Base-by-base conservation (phyloP, 2,888 invertebrate species). In the Meghimatium bilineatum region DNA sequence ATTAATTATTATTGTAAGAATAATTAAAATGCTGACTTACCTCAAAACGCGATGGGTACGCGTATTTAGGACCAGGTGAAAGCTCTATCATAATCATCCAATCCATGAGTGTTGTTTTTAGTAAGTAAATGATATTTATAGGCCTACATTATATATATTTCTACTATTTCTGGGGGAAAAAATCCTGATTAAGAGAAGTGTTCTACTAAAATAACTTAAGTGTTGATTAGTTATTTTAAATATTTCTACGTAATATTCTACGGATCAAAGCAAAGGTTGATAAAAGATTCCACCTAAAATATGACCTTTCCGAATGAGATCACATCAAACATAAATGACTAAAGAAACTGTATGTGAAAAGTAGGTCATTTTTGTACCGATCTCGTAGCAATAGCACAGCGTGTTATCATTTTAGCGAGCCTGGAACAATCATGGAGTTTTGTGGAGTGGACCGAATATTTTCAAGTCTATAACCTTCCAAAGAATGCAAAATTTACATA, bases 401-500 rank as follows among this genome's bases (percentile, higher is more conserved):
- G 71, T 71, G 71, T 71, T 71, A 44, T 23, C 38, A 44, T 23
- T 34, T 44, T n/a, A 71, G 38, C 71, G 14, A 71, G 38, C 71
- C 71, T 60, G 32, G 81, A 81, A 81, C 81, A 81, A 81, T 74
- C 81, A 81, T 81, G 81, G 44, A 44, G 44, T 44, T n/a, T n/a
- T n/a, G 12, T 44, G 44, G 81, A 81, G 81, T 74, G 81, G 74
- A 81, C 81, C 34, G 63, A 67, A 49, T 38, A 38, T 49, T 32
- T 79, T 49, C 44, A 52, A 23, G 14, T 79, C 44, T 12, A 44
- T 34, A 67, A 29, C 67, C 52, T 67, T 49, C 38, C 14, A 66
- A 20, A 14, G n/a, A 12, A 49, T 79, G 79, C 79, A 67, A 20
- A 44, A 44, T 23, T 63, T 1, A 26, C 29, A 76, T 20, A 49